phyloP scores from a whole-genome alignment of 2,888 invertebrate genomes.

The Melipona beecheii region DNA sequence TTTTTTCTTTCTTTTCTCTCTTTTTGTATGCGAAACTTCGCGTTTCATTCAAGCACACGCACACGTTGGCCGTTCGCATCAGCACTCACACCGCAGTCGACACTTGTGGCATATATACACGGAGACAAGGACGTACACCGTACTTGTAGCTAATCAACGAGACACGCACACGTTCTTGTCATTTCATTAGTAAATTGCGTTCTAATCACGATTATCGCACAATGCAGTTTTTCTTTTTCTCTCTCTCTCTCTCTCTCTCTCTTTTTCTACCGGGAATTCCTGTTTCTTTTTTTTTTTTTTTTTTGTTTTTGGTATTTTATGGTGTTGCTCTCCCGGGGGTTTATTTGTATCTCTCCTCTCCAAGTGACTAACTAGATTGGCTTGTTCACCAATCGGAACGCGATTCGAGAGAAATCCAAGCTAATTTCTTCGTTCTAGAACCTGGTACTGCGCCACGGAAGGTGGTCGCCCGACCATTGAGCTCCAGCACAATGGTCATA shows the following conservation, averaged over 20 bases:
- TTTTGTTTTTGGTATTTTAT: slow-evolving; percentile 35
- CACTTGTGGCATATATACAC: background rate
- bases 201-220: slow-evolving; percentile 34
- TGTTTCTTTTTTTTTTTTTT: background rate
- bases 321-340: slow-evolving; percentile 45
- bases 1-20: background rate
- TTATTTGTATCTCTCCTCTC: slow-evolving; percentile 46
- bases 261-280: slow-evolving; percentile 1
- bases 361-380: slow-evolving; percentile 60
- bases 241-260: background rate
- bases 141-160: background rate
- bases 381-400: slow-evolving; percentile 9
- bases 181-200: slow-evolving; percentile 9
- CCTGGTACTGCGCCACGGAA: slow-evolving; percentile 98
- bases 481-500: slow-evolving; percentile 98
- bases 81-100: slow-evolving; percentile 2
- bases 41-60: slow-evolving; percentile 17
- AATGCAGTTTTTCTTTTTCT: slow-evolving; percentile 23
- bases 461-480: slow-evolving; percentile 96
- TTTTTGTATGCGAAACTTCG: background rate
- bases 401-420: slow-evolving; percentile 20
- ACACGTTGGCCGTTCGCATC: slow-evolving; percentile 15
- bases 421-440: slow-evolving; percentile 86
- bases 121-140: background rate
- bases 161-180: background rate